Evolutionary conservation across 1,140 invertebrate genomes (phyloP).

Genomic region (Vanessa atalanta): DNA sequence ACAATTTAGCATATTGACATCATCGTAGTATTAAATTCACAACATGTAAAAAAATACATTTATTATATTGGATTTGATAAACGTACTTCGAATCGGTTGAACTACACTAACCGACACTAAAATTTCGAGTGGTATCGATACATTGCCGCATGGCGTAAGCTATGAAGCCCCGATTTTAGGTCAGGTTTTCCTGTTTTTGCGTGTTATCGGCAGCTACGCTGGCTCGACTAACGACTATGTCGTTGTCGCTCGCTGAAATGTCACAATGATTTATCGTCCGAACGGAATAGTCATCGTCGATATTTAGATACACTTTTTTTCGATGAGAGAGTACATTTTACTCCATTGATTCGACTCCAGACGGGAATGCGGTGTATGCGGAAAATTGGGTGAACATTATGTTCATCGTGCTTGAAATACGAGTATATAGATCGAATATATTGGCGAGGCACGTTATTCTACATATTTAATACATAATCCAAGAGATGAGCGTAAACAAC

Average conservation of each 20-base stretch:
- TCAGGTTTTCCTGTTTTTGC: slow-evolving; percentile 65
- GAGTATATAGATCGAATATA: slow-evolving; percentile 17
- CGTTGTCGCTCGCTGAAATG: slow-evolving; percentile 60
- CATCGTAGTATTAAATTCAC: neutral
- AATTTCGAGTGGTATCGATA: slow-evolving; percentile 36
- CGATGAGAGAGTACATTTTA: slow-evolving; percentile 40
- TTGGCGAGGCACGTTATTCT: neutral
- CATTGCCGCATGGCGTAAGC: slow-evolving; percentile 31
- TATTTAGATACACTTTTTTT: slow-evolving; percentile 49
- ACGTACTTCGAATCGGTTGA: slow-evolving; percentile 13
- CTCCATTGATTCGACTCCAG: slow-evolving; percentile 32
- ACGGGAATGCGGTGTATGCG: slow-evolving; percentile 22
- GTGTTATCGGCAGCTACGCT: slow-evolving; percentile 59
- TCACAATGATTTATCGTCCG: slow-evolving; percentile 70
- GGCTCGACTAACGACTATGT: slow-evolving; percentile 68
- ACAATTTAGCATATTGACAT: neutral
- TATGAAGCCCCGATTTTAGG: slow-evolving; percentile 39
- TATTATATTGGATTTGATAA: slow-evolving; percentile 9
- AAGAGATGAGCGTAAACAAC: slow-evolving; percentile 4
- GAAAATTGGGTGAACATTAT: slow-evolving; percentile 38
- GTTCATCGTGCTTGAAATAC: slow-evolving; percentile 24
- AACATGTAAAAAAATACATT: neutral
- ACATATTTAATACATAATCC: slow-evolving; percentile 12
- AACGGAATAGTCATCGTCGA: slow-evolving; percentile 47
- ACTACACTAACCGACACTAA: slow-evolving; percentile 15